A percentile compares a stretch with the other conserved stretches of the same genome.
Evolutionary conservation across 2,113 vertebrate species (phyloP).

Genomic region (Bubo bubo): DNA sequence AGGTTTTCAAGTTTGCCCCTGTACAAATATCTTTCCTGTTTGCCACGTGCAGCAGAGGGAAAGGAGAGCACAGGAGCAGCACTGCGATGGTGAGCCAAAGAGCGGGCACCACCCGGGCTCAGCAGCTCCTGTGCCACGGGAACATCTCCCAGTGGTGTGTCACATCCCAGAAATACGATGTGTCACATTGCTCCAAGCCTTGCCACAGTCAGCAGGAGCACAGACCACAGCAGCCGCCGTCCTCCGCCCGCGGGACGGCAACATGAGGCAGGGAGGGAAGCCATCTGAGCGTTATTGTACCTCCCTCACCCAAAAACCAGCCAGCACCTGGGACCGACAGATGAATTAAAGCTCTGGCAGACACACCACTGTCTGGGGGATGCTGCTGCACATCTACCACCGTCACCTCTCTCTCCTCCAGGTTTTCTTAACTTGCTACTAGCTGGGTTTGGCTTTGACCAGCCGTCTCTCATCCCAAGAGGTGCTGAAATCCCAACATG

Average conservation of each 20-base stretch:
- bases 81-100: not conserved
- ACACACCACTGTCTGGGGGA: rapidly evolving
- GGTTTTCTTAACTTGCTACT: not conserved
- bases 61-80: not conserved
- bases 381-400: rapidly evolving
- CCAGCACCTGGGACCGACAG: not conserved
- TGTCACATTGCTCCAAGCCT: not conserved
- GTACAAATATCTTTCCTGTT: not conserved
- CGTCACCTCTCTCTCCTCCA: not conserved
- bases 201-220: not conserved
- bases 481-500: not conserved
- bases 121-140: not conserved
- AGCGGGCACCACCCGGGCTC: not conserved
- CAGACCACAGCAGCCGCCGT: rapidly evolving
- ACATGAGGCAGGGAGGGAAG: not conserved
- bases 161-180: not conserved
- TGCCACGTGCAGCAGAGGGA: not conserved
- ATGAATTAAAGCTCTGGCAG: not conserved
- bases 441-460: not conserved
- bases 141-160: not conserved
- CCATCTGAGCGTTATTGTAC: not conserved
- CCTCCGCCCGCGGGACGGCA: rapidly evolving
- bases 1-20: not conserved
- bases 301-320: not conserved
- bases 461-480: not conserved